Base-by-base conservation (phyloP, 2,888 invertebrate genomes). In the Anticlea derivata region DNA sequence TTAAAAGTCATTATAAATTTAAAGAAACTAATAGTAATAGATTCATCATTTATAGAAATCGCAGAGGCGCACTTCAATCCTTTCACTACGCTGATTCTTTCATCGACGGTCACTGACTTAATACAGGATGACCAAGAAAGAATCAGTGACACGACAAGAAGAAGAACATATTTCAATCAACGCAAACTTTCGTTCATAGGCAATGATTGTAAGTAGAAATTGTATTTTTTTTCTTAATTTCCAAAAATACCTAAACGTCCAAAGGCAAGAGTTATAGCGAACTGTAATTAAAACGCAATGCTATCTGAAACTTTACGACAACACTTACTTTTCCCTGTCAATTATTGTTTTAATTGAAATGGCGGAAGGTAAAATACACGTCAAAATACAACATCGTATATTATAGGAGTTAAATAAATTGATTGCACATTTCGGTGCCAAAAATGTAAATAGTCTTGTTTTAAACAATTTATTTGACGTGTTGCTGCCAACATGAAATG, bases 311-410 rank as follows among this genome's bases (percentile, higher is more conserved):
- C 38, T 39, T 47, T 39, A 47, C 39, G 12, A 30, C 27, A 31
- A 7, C 24, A 35, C 35, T 45, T 35, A 29, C 12, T 10, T 5
- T n/a, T 34, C n/a, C 26, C 13, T 40, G 27, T 27, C 31, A 47
- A 39, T 39, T 47, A 39, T 26, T 37, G 33, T 27, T 38, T 22
- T 24, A 24, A 46, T 38, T 38, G 7, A 31, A 37, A 38, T 38
- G 30, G 37, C 20, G 8, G 11, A 24, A 35, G 23, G 6, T 11
- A 35, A 23, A 37, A 8, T 17, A 39, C 22, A 33, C 13, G 27
- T 29, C 27, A 45, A n/a, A 12, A 13, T 27, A 20, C 0, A 10
- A 38, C 6, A 20, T 3, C 17, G 2, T 17, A 17, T 4, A 27
- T n/a, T 11, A 12, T 10, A 10, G 6, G 10, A 20, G 13, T 38